Conservation (phyloP, 1,140 invertebrate genomes). For the Episyrphus balteatus region DNA sequence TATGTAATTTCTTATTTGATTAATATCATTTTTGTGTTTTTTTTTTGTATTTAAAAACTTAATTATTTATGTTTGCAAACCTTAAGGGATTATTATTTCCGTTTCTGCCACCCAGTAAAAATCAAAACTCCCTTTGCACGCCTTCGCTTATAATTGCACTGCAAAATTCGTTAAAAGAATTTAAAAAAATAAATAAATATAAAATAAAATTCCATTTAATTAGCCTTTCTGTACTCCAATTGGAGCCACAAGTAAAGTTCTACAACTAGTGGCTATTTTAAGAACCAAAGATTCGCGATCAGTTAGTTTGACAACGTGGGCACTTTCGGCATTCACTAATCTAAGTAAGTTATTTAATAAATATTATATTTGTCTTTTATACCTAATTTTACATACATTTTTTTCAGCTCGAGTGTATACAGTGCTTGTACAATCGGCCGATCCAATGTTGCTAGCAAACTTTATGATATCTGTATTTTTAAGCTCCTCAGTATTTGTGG, state of each 20-base stretch:
- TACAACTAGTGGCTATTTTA: constrained; percentile 53
- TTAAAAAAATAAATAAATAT: background rate
- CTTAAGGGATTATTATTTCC: too few species aligned
- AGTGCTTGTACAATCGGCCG: constrained; percentile 52
- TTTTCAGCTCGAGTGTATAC: constrained; percentile 54
- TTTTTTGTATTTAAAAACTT: too few species aligned
- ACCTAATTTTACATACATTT: constrained; percentile 6
- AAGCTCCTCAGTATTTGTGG: constrained; percentile 44
- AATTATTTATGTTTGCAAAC: too few species aligned
- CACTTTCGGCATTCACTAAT: constrained; percentile 58
- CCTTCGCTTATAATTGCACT: too few species aligned
- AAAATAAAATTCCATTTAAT: constrained; percentile 17
- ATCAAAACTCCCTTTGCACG: too few species aligned
- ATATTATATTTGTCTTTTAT: too few species aligned
- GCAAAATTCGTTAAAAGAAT: background rate
- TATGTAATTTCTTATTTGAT: too few species aligned
- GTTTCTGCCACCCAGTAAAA: too few species aligned
- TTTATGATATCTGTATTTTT: constrained; percentile 50
- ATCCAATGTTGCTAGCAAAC: constrained; percentile 49
- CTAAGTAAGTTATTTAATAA: constrained; percentile 45
- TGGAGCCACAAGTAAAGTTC: constrained; percentile 55
- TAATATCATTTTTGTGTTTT: too few species aligned
- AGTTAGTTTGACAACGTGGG: constrained; percentile 55
- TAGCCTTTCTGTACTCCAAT: constrained; percentile 59
- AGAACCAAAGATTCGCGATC: constrained; percentile 52